Conservation (phyloP, 2,797 vertebrate species). For the Eutrigla gurnardus region DNA sequence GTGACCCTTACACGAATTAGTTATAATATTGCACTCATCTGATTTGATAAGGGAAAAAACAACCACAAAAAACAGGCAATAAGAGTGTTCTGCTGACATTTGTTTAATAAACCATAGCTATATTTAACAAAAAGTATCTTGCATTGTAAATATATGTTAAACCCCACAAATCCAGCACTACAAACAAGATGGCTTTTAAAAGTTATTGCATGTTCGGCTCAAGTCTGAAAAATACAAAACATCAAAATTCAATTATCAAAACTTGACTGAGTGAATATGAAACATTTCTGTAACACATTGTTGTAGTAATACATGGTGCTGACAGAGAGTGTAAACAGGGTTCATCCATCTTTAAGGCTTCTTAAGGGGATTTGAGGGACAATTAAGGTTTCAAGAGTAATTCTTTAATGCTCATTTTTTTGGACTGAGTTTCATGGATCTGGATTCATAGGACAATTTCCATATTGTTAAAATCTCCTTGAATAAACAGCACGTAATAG, state of each 20-base stretch:
- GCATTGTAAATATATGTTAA: background rate
- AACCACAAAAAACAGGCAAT: background rate
- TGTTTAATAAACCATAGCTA: background rate
- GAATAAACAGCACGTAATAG: background rate
- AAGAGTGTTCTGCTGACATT: background rate
- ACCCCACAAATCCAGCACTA: background rate
- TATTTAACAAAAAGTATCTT: background rate
- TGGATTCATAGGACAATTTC: background rate
- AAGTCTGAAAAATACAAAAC: background rate
- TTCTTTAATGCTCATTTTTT: too few species aligned
- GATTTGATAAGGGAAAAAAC: background rate
- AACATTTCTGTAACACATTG: background rate
- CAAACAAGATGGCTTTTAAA: background rate
- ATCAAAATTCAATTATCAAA: background rate
- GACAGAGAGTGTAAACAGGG: background rate
- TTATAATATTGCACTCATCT: background rate
- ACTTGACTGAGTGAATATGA: background rate
- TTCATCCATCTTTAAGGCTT: background rate
- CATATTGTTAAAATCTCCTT: background rate
- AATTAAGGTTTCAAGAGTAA: background rate
- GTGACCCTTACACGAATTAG: background rate
- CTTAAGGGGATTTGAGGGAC: constrained; percentile 5
- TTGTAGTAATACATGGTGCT: background rate
- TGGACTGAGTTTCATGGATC: background rate
- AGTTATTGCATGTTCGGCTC: background rate